These are phyloP conservation scores for Erynnis tages DNA, from an alignment of 2,888 invertebrate species.

Conservation along the genomic window DNA sequence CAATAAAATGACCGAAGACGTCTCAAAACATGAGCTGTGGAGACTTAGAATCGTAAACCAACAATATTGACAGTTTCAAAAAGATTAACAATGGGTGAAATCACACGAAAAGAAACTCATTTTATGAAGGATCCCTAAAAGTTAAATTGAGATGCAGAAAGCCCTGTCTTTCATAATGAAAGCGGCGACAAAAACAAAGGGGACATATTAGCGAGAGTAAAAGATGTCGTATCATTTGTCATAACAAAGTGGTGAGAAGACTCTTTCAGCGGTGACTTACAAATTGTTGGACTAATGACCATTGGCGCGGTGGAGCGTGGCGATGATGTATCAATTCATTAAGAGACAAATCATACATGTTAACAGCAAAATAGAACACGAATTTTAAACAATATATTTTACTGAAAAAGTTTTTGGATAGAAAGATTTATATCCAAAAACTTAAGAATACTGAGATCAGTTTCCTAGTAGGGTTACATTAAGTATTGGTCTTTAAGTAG, in stretches of 20 bases:
- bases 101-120: no score
- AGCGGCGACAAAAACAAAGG: slow-evolving; percentile 38
- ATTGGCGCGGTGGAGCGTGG: neutral
- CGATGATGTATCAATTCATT: slow-evolving; percentile 9
- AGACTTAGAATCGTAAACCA: no score
- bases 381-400: neutral
- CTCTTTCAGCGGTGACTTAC: slow-evolving; percentile 32
- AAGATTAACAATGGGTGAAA: no score
- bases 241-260: slow-evolving; percentile 41
- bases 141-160: slow-evolving; percentile 41
- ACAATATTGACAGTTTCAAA: no score
- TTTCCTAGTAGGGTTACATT: no score
- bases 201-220: slow-evolving; percentile 41
- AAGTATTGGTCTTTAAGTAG: no score
- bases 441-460: no score
- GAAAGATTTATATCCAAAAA: no score
- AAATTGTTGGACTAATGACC: slow-evolving; percentile 28
- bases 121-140: no score
- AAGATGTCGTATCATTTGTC: slow-evolving; percentile 45
- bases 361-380: neutral
- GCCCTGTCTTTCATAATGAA: slow-evolving; percentile 31
- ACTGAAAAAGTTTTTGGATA: no score
- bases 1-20: no score
- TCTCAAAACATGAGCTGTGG: no score
- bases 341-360: neutral